These are phyloP conservation scores for Trididemnum clinides DNA, from an alignment of 23 tunicate genomes.

Conservation along the genomic window DNA sequence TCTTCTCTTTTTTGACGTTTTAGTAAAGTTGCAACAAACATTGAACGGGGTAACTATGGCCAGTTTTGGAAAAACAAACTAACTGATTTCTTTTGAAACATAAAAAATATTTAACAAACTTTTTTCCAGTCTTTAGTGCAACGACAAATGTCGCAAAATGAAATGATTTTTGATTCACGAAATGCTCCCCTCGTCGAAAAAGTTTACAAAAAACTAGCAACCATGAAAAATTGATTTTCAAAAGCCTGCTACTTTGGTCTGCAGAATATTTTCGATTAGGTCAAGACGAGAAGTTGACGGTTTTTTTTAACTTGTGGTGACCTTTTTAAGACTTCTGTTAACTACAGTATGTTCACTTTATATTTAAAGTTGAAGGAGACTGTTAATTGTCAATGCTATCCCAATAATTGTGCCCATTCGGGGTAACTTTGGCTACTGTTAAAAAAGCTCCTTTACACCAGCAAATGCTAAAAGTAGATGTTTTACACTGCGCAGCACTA, in stretches of 20 bases:
- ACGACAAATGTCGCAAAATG: not conserved
- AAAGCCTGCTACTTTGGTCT: not conserved
- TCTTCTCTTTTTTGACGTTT: no score
- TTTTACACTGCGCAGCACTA: not conserved
- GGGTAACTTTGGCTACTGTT: not conserved
- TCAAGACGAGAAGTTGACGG: not conserved
- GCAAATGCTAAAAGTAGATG: not conserved
- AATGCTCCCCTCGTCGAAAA: not conserved
- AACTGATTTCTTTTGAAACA: not conserved
- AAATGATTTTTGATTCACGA: not conserved
- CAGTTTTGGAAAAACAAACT: not conserved
- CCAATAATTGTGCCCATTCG: not conserved
- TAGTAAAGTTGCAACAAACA: not conserved
- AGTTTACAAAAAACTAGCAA: not conserved
- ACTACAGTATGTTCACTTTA: not conserved
- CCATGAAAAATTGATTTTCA: not conserved
- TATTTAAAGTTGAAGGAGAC: not conserved
- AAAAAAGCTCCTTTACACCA: not conserved
- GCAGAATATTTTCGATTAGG: not conserved
- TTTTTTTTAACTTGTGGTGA: no score
- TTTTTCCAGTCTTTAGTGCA: not conserved
- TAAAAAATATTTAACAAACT: not conserved
- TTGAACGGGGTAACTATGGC: not conserved
- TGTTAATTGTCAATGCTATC: not conserved
- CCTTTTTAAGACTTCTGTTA: not conserved